Percentiles rank a stretch among this genome's conserved stretches.
phyloP scores from a whole-genome alignment of 2,888 invertebrate species.

The Stictocephala bisonia region DNA sequence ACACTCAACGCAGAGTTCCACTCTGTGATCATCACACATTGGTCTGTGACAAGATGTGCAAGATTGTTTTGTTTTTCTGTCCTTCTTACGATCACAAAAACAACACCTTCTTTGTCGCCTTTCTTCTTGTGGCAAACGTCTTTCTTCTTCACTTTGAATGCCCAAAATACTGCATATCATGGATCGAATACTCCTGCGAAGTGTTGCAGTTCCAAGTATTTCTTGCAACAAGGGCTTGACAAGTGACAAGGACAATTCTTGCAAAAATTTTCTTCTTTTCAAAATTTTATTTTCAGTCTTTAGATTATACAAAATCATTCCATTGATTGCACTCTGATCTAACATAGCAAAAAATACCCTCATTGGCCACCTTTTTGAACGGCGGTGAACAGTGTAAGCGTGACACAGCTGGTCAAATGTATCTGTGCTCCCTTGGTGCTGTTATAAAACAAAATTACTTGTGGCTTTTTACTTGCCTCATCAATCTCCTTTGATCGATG shows the following conservation, averaged over 20 bases:
- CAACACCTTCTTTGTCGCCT: too few species aligned
- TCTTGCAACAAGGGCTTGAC: constrained; percentile 30
- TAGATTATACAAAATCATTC: constrained; percentile 37
- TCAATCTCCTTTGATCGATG: constrained; percentile 55
- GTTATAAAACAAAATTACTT: constrained; percentile 58
- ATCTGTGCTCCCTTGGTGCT: constrained; percentile 58
- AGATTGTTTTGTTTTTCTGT: too few species aligned
- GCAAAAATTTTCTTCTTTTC: constrained; percentile 40
- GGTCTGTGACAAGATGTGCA: too few species aligned
- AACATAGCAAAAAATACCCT: constrained; percentile 52
- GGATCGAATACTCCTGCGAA: too few species aligned
- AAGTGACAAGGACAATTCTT: constrained; percentile 29
- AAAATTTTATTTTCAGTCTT: constrained; percentile 35
- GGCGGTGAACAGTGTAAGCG: constrained; percentile 54
- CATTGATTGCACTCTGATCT: constrained; percentile 46
- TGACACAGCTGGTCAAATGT: constrained; percentile 57
- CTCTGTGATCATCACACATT: too few species aligned
- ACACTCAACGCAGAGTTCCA: too few species aligned
- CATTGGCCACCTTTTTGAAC: constrained; percentile 58
- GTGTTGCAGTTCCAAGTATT: not conserved
- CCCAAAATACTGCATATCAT: too few species aligned
- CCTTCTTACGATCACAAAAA: too few species aligned
- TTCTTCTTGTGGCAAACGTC: too few species aligned
- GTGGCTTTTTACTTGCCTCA: constrained; percentile 57
- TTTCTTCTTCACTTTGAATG: too few species aligned